Evolutionary conservation across 2,888 invertebrate species (phyloP), one percentile per base, ranked within the genome.

Genomic region (Synergus itoensis): DNA sequence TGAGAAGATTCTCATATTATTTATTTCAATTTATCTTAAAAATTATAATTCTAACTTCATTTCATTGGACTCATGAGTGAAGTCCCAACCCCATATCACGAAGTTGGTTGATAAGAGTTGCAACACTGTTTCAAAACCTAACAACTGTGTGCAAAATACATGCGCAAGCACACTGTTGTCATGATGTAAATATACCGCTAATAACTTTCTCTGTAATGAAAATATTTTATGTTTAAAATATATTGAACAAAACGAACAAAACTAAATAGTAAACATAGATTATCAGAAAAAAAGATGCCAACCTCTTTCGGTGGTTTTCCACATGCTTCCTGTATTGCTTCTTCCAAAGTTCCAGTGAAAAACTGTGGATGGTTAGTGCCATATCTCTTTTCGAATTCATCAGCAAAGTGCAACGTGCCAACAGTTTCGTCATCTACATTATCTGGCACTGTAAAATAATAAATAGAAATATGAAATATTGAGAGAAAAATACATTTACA

Each of bases 41-140:
- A 63, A 67, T 36, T 41, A 36, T 43, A 21, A 11, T 69, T 75
- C 92, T 92, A 91, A 97, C 97, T 96, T 95, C 88, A 95, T 95
- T 91, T 96, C 96, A 92, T 99, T 99, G 85, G 96, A 95, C 84
- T 97, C 96, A 86, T 96, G 95, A 12, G 99, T 98, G 86, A 99
- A 94, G 92, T 99, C 99, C 99, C 99, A 99, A 80, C 99, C 99
- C 95, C 98, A 99, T 2, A 98, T 94, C 67, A 99, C 94, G 92
- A 98, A 99, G 93, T 98, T 98, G 79, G 95, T 96, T 79, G 96
- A 95, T 69, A 99, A 94, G 81, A 97, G 97, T 90, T 98, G 96
- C 88, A 98, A 95, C 76, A 99, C 96, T 21, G 97, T 96, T 90
- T 98, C 98, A 88, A 96, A 96, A 92, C 98, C 98, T 85, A 99